Percentiles rank a stretch among this genome's conserved stretches.
These are phyloP conservation scores for Ladona fulva DNA, from an alignment of 1,140 invertebrate species.

Conservation along the genomic window DNA sequence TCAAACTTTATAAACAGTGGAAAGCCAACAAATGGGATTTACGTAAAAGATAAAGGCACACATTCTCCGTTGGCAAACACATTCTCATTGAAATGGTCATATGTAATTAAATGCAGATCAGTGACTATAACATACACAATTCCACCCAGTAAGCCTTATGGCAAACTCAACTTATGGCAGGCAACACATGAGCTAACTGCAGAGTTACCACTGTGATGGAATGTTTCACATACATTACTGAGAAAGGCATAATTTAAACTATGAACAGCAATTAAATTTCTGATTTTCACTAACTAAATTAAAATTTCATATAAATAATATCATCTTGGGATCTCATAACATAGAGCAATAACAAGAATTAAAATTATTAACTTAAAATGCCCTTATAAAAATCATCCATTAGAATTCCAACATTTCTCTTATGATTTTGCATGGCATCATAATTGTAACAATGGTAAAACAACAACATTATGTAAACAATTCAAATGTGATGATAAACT, in stretches of 20 bases:
- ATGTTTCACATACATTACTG: background rate
- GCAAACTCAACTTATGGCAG: background rate
- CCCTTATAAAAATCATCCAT: background rate
- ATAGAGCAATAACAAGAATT: background rate
- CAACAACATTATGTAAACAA: constrained; percentile 1
- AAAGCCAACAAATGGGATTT: background rate
- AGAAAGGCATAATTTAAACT: background rate
- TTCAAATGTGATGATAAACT: too few species aligned
- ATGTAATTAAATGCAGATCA: constrained; percentile 1
- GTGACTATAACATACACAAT: background rate
- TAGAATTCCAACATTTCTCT: background rate
- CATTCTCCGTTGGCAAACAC: constrained; percentile 3
- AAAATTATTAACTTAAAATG: background rate
- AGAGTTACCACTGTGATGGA: background rate
- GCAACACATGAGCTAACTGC: background rate
- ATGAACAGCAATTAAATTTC: too few species aligned
- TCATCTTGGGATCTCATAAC: background rate
- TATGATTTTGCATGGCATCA: background rate
- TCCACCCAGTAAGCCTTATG: constrained; percentile 2
- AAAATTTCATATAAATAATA: constrained; percentile 1
- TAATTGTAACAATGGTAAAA: background rate
- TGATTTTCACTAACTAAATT: background rate
- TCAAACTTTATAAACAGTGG: background rate
- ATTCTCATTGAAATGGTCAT: background rate
- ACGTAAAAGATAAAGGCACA: background rate